Percentiles rank a stretch among this genome's conserved stretches.
These are phyloP conservation scores for Lycocerus yunnanus DNA, from an alignment of 2,888 invertebrate genomes.

Conservation along the genomic window DNA sequence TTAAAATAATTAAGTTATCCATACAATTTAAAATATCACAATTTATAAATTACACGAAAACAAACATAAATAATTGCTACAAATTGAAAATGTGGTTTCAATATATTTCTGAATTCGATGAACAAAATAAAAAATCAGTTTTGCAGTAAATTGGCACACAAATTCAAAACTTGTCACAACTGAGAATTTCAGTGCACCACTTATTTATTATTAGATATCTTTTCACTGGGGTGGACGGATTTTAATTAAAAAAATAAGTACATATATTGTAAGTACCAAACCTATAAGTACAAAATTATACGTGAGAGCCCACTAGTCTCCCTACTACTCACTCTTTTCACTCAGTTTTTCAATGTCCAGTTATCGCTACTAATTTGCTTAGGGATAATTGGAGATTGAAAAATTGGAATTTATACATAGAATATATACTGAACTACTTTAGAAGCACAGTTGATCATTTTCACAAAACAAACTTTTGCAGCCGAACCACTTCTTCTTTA, in stretches of 20 bases:
- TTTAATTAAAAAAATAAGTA: not conserved
- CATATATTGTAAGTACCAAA: not conserved
- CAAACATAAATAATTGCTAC: not conserved
- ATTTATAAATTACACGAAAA: not conserved
- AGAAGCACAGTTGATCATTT: not conserved
- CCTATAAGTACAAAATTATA: not conserved
- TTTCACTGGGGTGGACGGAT: not conserved
- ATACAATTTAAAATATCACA: not conserved
- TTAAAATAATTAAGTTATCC: not conserved
- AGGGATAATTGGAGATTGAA: too few relatives aligned
- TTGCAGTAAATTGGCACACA: not conserved
- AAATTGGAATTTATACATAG: too few relatives aligned
- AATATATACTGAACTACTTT: too few relatives aligned
- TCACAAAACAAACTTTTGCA: not conserved
- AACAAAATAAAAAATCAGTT: not conserved
- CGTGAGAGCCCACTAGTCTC: too few relatives aligned
- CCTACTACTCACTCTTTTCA: too few relatives aligned
- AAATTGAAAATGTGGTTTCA: not conserved
- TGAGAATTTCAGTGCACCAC: not conserved
- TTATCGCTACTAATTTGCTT: too few relatives aligned
- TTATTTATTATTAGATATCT: not conserved
- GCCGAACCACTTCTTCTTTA: not conserved
- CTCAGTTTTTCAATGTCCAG: too few relatives aligned
- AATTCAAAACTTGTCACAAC: not conserved
- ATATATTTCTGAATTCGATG: not conserved